Base-by-base conservation (phyloP, 2,113 vertebrate genomes). In the Petaurus breviceps region DNA sequence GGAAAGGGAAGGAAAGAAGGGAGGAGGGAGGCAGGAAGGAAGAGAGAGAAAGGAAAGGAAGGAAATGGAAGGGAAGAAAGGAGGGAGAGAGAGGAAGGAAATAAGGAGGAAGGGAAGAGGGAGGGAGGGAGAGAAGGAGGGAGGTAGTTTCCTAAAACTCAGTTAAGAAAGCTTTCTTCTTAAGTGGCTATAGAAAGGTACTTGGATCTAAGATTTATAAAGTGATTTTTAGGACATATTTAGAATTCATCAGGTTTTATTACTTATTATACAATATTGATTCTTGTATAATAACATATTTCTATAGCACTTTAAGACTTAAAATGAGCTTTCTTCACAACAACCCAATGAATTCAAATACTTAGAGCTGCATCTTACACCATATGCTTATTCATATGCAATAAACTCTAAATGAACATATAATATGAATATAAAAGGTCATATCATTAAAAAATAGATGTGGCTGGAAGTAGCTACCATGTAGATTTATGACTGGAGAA, bases 221-320 rank as follows among this genome's bases (percentile, higher is more conserved):
- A 91, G 68, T 51, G 57, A 51, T 96, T 97, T 97, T 96, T 97
- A 97, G 95, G 84, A 95, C 84, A 92, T 26, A 94, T 95, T 97
- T 96, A 94, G 95, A 94, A 97, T 96, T 95, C 93, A 97, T 96
- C 97, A 96, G 94, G 91, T 94, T 96, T 96, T 93, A 94, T 97
- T 97, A 96, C 77, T 43, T 93, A 95, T 91, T 92, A 90, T 77
- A 52, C 92, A 96, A 77, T 89, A 96, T 93, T 96, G 97, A 96
- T 89, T 95, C 91, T 51, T 90, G 55, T 84, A 84, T 84, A 84
- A 84, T 84, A 84, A 84, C 68, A 43, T 84, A 84, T 84, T 84
- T 84, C n/a, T 84, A 43, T 84, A 84, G n/a, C n/a, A 84, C 68
- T 84, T 84, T 23, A 84, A 84, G 68, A 43, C n/a, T 84, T 84